A percentile compares a stretch with the other conserved stretches of the same genome.
phyloP scores from a whole-genome alignment of 2,113 vertebrate species.

The Anhinga anhinga region DNA sequence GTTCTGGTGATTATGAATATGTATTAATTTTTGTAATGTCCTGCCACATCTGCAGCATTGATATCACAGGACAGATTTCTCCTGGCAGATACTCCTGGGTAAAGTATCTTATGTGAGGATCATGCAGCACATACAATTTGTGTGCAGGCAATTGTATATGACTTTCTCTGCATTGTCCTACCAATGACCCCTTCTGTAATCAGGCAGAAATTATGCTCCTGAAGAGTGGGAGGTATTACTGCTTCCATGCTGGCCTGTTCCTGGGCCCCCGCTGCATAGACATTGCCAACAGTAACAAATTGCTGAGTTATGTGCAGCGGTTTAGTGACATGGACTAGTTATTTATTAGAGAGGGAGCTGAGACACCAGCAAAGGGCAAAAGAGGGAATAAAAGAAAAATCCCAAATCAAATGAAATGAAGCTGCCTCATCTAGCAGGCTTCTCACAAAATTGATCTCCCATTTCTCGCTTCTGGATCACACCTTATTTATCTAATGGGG shows the following conservation, averaged over 20 bases:
- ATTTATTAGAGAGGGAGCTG: slow-evolving; percentile 48
- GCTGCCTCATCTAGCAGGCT: not conserved
- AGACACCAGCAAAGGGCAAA: slow-evolving; percentile 3
- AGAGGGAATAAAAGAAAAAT: not conserved
- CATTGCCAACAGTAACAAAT: slow-evolving; percentile 69
- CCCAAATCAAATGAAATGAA: not conserved
- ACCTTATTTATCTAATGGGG: not conserved
- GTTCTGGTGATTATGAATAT: not conserved
- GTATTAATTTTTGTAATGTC: not conserved
- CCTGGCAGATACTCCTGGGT: not conserved
- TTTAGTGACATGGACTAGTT: slow-evolving; percentile 11
- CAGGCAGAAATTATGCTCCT: slow-evolving; percentile 58
- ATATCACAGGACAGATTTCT: not conserved
- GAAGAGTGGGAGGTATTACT: slow-evolving; percentile 56
- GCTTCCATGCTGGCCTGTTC: slow-evolving; percentile 52
- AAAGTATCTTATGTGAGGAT: not conserved
- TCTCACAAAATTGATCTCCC: not conserved
- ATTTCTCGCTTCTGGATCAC: not conserved
- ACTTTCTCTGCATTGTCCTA: slow-evolving; percentile 52
- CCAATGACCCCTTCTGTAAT: slow-evolving; percentile 60
- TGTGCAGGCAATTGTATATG: not conserved
- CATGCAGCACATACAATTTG: not conserved
- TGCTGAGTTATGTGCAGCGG: slow-evolving; percentile 18
- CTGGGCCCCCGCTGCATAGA: slow-evolving; percentile 32
- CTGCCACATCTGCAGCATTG: not conserved